These are phyloP conservation scores for Nephrotoma flavescens DNA, from an alignment of 2,888 invertebrate genomes.

Conservation along the genomic window DNA sequence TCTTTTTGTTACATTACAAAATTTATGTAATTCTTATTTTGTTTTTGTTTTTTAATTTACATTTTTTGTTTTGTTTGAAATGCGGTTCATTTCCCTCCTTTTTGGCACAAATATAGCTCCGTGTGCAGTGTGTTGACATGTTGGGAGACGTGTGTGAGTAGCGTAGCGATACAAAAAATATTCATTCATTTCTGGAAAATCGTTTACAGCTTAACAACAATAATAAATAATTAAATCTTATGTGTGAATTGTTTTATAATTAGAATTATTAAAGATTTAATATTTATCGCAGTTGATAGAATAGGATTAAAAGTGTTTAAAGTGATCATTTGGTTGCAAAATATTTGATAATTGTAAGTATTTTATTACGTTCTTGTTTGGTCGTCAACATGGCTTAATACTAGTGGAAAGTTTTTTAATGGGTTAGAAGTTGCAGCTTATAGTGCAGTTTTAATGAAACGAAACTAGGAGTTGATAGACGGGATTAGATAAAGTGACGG, in stretches of 20 bases:
- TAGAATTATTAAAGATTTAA: neutral
- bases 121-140: neutral
- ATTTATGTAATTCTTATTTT: neutral
- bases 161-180: neutral
- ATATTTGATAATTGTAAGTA: neutral
- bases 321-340: neutral
- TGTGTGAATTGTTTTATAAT: neutral
- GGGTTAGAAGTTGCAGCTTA: neutral
- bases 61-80: neutral
- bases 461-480: neutral
- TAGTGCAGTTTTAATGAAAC: too few relatives aligned
- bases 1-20: neutral
- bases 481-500: neutral
- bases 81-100: neutral
- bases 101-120: neutral
- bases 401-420: neutral
- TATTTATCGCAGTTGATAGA: neutral
- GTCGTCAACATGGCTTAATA: neutral
- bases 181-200: neutral
- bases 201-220: neutral
- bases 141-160: neutral
- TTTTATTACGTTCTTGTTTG: neutral
- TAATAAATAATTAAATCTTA: neutral
- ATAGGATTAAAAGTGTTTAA: neutral
- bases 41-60: neutral